These are phyloP conservation scores for Gallirallus australis DNA, from an alignment of 2,797 vertebrate species.

Conservation along the genomic window DNA sequence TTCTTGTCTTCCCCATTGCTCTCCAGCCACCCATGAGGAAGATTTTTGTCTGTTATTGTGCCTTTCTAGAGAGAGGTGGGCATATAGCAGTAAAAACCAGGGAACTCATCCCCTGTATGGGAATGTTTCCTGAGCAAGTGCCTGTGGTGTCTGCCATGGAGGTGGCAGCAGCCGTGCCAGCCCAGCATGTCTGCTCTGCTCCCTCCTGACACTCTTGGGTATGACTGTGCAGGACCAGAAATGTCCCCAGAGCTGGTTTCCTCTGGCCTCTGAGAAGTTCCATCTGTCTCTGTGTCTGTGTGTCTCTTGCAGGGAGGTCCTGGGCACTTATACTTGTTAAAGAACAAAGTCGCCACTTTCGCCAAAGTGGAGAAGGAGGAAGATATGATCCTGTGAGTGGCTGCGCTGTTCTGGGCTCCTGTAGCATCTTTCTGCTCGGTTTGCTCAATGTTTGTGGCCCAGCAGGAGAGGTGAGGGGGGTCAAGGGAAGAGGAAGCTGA, in stretches of 20 bases:
- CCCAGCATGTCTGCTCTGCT: background rate
- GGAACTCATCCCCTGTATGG: background rate
- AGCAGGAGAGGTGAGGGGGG: background rate
- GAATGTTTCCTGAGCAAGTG: background rate
- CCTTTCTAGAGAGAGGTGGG: background rate
- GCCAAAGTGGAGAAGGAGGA: constrained; percentile 99
- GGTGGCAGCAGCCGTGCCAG: background rate
- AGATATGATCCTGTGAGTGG: constrained; percentile 94
- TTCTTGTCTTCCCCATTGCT: background rate
- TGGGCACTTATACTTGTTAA: constrained; percentile 93
- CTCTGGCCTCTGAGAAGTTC: background rate
- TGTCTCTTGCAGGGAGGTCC: constrained; percentile 88
- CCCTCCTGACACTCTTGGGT: background rate
- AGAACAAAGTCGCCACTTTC: constrained; percentile 98
- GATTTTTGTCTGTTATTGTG: background rate
- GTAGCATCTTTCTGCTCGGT: background rate
- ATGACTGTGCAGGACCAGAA: background rate
- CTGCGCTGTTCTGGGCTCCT: background rate
- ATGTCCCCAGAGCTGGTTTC: accelerated
- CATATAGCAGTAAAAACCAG: background rate
- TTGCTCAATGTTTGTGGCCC: background rate
- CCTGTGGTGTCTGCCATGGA: accelerated
- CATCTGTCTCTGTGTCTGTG: background rate
- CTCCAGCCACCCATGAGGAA: background rate
- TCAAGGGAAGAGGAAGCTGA: background rate